Percentiles rank a stretch among this genome's conserved stretches.
These are phyloP conservation scores for Papilio elwesi DNA, from an alignment of 2,888 invertebrate species.

Conservation along the genomic window DNA sequence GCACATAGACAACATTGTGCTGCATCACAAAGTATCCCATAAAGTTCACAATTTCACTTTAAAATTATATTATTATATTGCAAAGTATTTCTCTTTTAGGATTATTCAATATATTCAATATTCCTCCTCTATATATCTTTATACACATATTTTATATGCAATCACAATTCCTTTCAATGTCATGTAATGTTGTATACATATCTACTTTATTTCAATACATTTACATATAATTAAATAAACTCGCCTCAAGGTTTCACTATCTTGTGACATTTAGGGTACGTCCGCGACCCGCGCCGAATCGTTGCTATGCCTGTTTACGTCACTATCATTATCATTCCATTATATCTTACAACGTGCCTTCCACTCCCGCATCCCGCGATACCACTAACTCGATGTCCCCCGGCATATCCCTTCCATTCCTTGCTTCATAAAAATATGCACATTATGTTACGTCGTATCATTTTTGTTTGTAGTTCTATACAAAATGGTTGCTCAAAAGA, in stretches of 20 bases:
- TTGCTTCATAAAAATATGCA: slow-evolving; percentile 77
- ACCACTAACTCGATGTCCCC: neutral
- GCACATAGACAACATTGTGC: slow-evolving; percentile 25
- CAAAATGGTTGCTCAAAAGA: slow-evolving; percentile 84
- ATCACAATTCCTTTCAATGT: slow-evolving; percentile 56
- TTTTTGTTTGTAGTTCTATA: slow-evolving; percentile 84
- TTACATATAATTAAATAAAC: slow-evolving; percentile 42
- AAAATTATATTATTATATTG: slow-evolving; percentile 28
- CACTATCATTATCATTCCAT: slow-evolving; percentile 31
- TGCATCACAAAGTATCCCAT: slow-evolving; percentile 25
- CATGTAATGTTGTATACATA: slow-evolving; percentile 43
- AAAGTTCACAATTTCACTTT: slow-evolving; percentile 32
- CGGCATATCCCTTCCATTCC: slow-evolving; percentile 52
- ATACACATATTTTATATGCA: slow-evolving; percentile 59
- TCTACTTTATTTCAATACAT: slow-evolving; percentile 38
- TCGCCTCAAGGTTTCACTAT: slow-evolving; percentile 38
- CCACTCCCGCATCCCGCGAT: neutral
- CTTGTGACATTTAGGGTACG: slow-evolving; percentile 39
- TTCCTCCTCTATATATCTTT: slow-evolving; percentile 44
- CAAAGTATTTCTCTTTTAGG: slow-evolving; percentile 19
- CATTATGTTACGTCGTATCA: slow-evolving; percentile 84
- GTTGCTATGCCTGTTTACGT: slow-evolving; percentile 39
- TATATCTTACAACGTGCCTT: slow-evolving; percentile 3
- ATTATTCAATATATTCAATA: slow-evolving; percentile 8
- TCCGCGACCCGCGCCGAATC: slow-evolving; percentile 24